Conservation (phyloP, 2,797 vertebrate species). For the Sphenodon punctatus region DNA sequence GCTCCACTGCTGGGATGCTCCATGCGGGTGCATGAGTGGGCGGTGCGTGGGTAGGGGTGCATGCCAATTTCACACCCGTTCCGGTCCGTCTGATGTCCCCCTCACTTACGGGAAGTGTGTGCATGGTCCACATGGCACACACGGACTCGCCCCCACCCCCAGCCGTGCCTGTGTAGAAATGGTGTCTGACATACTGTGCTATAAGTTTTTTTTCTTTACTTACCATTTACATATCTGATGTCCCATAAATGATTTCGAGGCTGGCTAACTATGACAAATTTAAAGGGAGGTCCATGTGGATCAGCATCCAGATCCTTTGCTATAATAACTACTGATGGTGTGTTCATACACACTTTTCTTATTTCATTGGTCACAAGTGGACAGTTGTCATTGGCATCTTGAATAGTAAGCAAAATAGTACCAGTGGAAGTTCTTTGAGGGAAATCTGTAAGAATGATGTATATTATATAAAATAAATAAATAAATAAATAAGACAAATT, state of each 20-base stretch:
- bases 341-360: slow-evolving; percentile 74
- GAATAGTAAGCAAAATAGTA: slow-evolving; percentile 82
- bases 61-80: no score
- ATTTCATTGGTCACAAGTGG: slow-evolving; percentile 76
- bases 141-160: no score
- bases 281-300: slow-evolving; percentile 79
- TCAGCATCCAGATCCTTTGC: slow-evolving; percentile 64
- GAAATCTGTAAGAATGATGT: slow-evolving; percentile 72
- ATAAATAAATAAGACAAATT: no score
- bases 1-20: no score
- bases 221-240: slow-evolving; percentile 84
- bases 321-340: slow-evolving; percentile 75
- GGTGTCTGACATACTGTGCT: neutral
- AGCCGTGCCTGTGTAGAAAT: no score
- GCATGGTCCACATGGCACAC: no score
- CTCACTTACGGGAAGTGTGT: no score
- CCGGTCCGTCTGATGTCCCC: no score
- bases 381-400: slow-evolving; percentile 82
- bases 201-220: slow-evolving; percentile 42
- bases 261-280: slow-evolving; percentile 75
- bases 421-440: slow-evolving; percentile 86
- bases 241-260: slow-evolving; percentile 79
- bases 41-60: no score
- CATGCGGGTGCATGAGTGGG: no score
- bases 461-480: neutral